phyloP scores from a whole-genome alignment of 2,113 vertebrate species.

The Amphiprion ocellaris region DNA sequence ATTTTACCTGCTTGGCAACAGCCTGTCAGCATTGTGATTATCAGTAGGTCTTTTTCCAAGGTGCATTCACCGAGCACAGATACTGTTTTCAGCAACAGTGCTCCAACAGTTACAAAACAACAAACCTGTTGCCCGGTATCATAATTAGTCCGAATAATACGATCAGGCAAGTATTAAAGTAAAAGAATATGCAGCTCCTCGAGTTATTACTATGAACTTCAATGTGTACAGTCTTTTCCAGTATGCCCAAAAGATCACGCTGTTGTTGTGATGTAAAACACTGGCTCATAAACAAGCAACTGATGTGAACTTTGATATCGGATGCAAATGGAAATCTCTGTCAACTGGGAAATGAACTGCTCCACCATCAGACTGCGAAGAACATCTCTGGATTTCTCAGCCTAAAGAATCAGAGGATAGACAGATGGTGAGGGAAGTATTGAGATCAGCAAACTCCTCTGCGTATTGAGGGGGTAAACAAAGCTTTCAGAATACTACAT shows the following conservation, averaged over 20 bases:
- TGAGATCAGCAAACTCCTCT: conserved; percentile 54
- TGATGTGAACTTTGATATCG: conserved; percentile 58
- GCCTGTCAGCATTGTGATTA: conserved; percentile 1
- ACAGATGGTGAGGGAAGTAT: conserved; percentile 68
- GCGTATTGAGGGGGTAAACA: conserved; percentile 63
- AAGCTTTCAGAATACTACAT: conserved; percentile 43
- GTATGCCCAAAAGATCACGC: conserved; percentile 8
- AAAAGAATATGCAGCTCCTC: background rate
- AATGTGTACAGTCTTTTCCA: conserved; percentile 11
- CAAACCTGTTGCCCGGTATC: background rate
- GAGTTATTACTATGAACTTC: conserved; percentile 10
- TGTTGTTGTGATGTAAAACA: conserved; percentile 45
- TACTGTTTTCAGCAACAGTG: background rate
- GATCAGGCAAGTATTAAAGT: conserved; percentile 2
- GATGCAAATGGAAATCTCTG: conserved; percentile 56
- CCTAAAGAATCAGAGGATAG: conserved; percentile 46
- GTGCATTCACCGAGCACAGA: background rate
- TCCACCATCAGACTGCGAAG: conserved; percentile 30
- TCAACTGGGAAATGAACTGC: conserved; percentile 43
- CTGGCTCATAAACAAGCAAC: conserved; percentile 48
- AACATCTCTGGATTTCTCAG: conserved; percentile 51
- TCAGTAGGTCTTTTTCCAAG: conserved; percentile 3
- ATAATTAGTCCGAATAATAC: background rate
- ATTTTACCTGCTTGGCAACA: background rate
- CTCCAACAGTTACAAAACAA: background rate